Base-by-base conservation (phyloP, 2,797 vertebrate genomes). In the Galaxias olidus region DNA sequence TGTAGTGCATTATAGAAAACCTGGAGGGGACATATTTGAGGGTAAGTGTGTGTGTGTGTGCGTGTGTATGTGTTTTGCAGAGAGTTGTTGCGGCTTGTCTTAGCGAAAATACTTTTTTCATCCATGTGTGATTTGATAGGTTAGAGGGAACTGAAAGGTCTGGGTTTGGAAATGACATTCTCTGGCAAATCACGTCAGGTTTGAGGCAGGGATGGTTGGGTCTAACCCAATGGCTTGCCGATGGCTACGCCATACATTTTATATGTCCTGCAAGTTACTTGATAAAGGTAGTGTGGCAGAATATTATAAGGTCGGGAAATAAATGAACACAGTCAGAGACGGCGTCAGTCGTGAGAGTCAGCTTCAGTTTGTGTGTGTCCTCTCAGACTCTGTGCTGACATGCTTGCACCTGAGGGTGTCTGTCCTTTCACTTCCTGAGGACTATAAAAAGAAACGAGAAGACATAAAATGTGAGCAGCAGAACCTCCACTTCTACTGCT, bases 361-460 rank as follows among this genome's bases (percentile, higher is more conserved):
- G 14, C 9, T 10, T 10, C 10, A 9, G 18, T 11, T 59, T 59
- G 57, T 18, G 9, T 59, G 11, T 46, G 13, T 9, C 74, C 42
- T 59, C 65, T 48, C 52, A 44, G 49, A 51, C 56, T 82, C 73
- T 86, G 85, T 78, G 86, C 78, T 82, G 73, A 79, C 83, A 74
- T 43, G 71, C 80, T 83, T 65, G 19, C 89, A 90, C 91, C 84
- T 89, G 89, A 85, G 85, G 86, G 73, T 75, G 77, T 89, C 75
- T 77, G 76, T 65, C 74, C 73, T 81, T 88, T 71, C 78, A 75
- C 76, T 78, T 88, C 77, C 78, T 85, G 72, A 63, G 82, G 81
- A 78, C 70, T 74, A 59, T 69, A 80, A 81, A 82, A 76, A 74
- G 66, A 56, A 61, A 63, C 55, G 66, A 64, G 59, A 48, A 80